These are phyloP conservation scores for Eulacestoma nigropectus DNA, from an alignment of 2,113 vertebrate species.

Conservation along the genomic window DNA sequence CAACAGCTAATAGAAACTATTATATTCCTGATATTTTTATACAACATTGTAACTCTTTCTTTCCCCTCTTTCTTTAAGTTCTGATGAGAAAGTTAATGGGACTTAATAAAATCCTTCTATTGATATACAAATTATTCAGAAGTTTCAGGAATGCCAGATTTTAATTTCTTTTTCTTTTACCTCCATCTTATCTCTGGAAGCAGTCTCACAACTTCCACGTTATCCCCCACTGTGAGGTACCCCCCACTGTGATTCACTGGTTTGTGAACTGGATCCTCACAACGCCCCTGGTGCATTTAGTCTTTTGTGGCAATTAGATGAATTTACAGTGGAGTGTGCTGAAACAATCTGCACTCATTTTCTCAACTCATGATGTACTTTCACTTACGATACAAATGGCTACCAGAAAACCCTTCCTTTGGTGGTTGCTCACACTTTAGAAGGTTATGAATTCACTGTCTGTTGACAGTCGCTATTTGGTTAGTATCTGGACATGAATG, in stretches of 20 bases:
- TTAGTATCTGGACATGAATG: not conserved
- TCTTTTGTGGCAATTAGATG: not conserved
- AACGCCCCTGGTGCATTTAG: fast-evolving
- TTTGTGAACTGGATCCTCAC: not conserved
- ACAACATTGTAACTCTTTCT: not conserved
- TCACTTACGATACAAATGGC: not conserved
- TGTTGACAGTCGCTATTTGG: not conserved
- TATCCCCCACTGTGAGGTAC: not conserved
- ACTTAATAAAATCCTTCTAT: not conserved
- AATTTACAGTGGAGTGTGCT: not conserved
- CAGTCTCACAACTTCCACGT: not conserved
- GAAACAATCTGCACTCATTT: not conserved
- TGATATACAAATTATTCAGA: not conserved
- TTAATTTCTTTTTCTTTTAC: not conserved
- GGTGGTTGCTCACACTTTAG: not conserved
- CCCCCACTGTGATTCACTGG: not conserved
- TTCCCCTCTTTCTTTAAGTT: not conserved
- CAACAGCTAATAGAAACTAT: not conserved
- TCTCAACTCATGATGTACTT: not conserved
- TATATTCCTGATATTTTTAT: not conserved
- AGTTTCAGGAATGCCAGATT: not conserved
- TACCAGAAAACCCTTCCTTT: not conserved
- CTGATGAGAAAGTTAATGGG: not conserved
- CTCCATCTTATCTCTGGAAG: not conserved
- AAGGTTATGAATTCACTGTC: not conserved